A percentile compares a stretch with the other conserved stretches of the same genome.
Conservation (phyloP, 2,113 vertebrate genomes). For the Seriola quinqueradiata region DNA sequence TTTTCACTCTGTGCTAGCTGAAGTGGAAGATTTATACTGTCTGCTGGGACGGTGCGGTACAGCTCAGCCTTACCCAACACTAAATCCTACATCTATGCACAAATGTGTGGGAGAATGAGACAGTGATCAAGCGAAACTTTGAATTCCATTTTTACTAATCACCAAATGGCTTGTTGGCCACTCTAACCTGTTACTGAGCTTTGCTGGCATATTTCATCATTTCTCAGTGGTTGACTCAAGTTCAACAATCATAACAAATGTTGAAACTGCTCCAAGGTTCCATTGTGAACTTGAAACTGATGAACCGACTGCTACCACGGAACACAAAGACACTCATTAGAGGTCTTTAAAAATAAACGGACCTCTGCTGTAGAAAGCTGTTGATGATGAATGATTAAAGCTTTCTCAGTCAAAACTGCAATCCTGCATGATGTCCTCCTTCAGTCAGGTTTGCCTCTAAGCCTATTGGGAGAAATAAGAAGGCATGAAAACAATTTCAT, state of each 20-base stretch:
- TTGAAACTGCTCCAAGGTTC: neutral
- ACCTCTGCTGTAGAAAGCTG: neutral
- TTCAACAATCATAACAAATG: neutral
- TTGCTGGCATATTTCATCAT: conserved; percentile 16
- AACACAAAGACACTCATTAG: neutral
- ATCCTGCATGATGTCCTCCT: neutral
- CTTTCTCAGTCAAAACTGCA: neutral
- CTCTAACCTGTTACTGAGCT: neutral
- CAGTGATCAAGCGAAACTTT: neutral
- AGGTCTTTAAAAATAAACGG: neutral
- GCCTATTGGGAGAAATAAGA: neutral
- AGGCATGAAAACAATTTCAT: neutral
- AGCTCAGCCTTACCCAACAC: neutral
- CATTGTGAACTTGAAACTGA: neutral
- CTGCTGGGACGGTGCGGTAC: neutral
- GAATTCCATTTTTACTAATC: neutral
- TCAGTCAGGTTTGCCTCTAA: neutral
- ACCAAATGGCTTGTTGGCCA: neutral
- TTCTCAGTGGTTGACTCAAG: neutral
- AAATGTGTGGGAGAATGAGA: neutral
- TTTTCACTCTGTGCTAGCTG: neutral
- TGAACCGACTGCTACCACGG: neutral
- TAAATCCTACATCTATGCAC: neutral
- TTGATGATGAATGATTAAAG: neutral
- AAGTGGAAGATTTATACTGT: neutral